Evolutionary conservation across 2,888 invertebrate species (phyloP), one percentile per base, ranked within the genome.

Genomic region (Arctia plantaginis): DNA sequence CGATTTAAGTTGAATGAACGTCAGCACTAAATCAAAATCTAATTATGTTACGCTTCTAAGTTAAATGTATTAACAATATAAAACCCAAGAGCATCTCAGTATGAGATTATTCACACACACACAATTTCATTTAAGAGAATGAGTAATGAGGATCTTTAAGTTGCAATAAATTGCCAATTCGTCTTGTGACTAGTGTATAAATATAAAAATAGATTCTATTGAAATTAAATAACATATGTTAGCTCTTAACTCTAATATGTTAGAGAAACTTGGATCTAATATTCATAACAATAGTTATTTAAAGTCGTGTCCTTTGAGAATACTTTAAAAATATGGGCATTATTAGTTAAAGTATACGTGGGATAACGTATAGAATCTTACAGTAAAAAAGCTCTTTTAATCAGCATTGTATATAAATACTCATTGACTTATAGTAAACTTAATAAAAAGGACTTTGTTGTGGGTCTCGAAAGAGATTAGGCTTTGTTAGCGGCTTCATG

Each of bases 301-400:
- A 39, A 0, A 66, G 1, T 18, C 44, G 0, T 12, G 18, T 41
- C 18, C 27, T 44, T 44, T 44, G 23, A 68, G n/a, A 51, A 68
- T 51, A 35, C 33, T 35, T 39, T 51, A 15, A 13, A 13, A 27
- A 39, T 66, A 70, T 68, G 67, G 71, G 67, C 20, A 62, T 62
- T 51, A 64, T 68, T 51, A 67, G 30, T 47, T 67, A 33, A 71
- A 67, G 64, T 51, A 64, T 74, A 67, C 68, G 74, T 74, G 71
- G 74, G 66, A 70, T 70, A 59, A 51, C 51, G 39, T 71, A 44
- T 51, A 62, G 62, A 35, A 69, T 39, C n/a, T 35, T 35, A 55
- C 35, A 55, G 35, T 69, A n/a, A 68, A 12, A 51, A 68, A 51
- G 68, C 35, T 55, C 55, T 47, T 51, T 51, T 68, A 6, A 33